Conservation (phyloP, 2,888 invertebrate species). For the Eucera pruinosa region DNA sequence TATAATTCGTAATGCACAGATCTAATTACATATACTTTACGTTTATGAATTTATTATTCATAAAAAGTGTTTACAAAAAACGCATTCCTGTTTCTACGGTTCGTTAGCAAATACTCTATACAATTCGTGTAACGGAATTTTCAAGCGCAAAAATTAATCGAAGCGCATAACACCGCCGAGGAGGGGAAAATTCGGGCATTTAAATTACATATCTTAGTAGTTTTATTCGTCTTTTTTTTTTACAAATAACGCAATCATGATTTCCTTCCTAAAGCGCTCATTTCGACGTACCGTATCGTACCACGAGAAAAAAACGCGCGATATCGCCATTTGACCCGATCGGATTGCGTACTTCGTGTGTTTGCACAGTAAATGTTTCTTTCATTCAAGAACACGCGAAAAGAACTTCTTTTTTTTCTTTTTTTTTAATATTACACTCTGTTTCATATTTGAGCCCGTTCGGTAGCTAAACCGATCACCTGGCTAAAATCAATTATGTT, state of each 20-base stretch:
- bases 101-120: conserved; percentile 15
- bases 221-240: conserved; percentile 67
- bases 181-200: conserved; percentile 34
- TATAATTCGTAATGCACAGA: neutral
- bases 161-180: conserved; percentile 12
- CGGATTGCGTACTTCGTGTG: conserved; percentile 32
- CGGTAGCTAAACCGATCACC: too few species aligned
- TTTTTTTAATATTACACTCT: too few species aligned
- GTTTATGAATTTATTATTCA: conserved; percentile 35
- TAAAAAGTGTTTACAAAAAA: conserved; percentile 50
- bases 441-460: too few species aligned
- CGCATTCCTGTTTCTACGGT: conserved; percentile 20
- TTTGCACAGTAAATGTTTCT: conserved; percentile 21
- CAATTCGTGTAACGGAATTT: neutral
- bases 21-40: too few species aligned
- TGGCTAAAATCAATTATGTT: too few species aligned
- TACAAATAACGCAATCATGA: conserved; percentile 73
- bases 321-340: conserved; percentile 27
- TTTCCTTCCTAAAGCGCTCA: conserved; percentile 69
- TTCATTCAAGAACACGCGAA: conserved; percentile 22
- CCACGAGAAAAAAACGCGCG: conserved; percentile 29
- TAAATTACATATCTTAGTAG: conserved; percentile 58
- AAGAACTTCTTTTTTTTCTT: too few species aligned
- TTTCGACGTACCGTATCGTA: conserved; percentile 64
- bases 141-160: neutral